These are phyloP conservation scores for Thymallus thymallus DNA, from an alignment of 2,113 vertebrate genomes.

Conservation along the genomic window DNA sequence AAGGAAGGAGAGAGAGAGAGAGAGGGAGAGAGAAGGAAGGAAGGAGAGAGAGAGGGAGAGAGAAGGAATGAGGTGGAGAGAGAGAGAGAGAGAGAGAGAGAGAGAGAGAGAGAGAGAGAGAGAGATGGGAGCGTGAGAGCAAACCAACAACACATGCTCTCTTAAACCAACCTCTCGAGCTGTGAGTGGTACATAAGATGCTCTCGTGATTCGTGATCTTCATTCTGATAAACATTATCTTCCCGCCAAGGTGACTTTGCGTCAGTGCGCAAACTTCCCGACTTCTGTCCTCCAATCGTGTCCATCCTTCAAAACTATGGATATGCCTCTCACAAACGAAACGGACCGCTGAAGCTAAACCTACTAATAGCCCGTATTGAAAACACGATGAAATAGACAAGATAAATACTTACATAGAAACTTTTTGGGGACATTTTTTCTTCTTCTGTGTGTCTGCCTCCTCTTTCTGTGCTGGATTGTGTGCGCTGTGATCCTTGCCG, in stretches of 20 bases:
- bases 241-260: constrained; percentile 48
- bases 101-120: background rate
- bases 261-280: constrained; percentile 61
- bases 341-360: constrained; percentile 60
- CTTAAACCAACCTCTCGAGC: constrained; percentile 34
- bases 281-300: constrained; percentile 25
- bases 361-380: constrained; percentile 48
- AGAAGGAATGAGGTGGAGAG: no score
- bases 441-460: background rate
- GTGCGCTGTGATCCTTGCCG: constrained; percentile 19
- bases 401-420: constrained; percentile 13
- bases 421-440: constrained; percentile 28
- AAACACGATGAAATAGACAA: constrained; percentile 37
- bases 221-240: constrained; percentile 26
- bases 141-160: constrained; percentile 45
- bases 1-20: no score
- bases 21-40: constrained; percentile 24
- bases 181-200: constrained; percentile 54
- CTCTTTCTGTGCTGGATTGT: constrained; percentile 31
- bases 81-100: no score
- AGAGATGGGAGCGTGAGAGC: background rate
- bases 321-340: constrained; percentile 59
- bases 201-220: constrained; percentile 38
- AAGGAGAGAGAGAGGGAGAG: background rate
- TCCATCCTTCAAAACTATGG: constrained; percentile 57